These are phyloP conservation scores for Drosophila sucinea DNA, from an alignment of 1,140 invertebrate species.

Conservation along the genomic window DNA sequence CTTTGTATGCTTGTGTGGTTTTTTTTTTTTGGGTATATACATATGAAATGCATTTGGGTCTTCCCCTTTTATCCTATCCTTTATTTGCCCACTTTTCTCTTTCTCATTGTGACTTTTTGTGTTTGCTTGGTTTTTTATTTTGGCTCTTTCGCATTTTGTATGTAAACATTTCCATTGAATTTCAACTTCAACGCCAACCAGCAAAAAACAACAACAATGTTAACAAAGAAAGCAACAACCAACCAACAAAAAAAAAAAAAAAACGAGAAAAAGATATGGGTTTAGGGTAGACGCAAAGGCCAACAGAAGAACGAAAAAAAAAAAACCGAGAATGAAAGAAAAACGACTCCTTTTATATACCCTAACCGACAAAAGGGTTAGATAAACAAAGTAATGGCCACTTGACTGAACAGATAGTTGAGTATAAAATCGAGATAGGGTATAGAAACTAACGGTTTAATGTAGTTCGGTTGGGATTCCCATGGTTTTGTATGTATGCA, in stretches of 20 bases:
- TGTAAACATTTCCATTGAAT: slow-evolving; percentile 47
- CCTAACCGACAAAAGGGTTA: neutral
- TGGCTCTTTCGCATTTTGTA: slow-evolving; percentile 28
- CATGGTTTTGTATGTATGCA: neutral
- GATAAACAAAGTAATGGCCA: neutral
- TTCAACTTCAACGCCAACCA: slow-evolving; percentile 29
- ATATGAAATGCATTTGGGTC: slow-evolving; percentile 3
- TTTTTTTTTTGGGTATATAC: neutral
- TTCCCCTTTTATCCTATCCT: neutral
- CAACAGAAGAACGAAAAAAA: neutral
- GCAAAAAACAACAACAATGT: slow-evolving; percentile 5
- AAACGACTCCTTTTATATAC: neutral
- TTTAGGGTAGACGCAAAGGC: too few relatives aligned
- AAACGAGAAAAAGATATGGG: too few relatives aligned
- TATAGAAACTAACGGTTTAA: neutral
- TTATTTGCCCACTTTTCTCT: neutral
- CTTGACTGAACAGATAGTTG: too few relatives aligned
- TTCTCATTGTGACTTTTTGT: neutral
- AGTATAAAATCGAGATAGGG: neutral
- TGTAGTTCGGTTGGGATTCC: neutral
- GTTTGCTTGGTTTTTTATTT: slow-evolving; percentile 19
- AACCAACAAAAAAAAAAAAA: too few relatives aligned
- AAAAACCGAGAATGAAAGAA: neutral
- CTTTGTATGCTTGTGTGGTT: neutral
- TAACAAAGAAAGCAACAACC: slow-evolving; percentile 5